Percentiles rank a stretch among this genome's conserved stretches.
Evolutionary conservation across 2,113 vertebrate species (phyloP).

Genomic region (Charina bottae): DNA sequence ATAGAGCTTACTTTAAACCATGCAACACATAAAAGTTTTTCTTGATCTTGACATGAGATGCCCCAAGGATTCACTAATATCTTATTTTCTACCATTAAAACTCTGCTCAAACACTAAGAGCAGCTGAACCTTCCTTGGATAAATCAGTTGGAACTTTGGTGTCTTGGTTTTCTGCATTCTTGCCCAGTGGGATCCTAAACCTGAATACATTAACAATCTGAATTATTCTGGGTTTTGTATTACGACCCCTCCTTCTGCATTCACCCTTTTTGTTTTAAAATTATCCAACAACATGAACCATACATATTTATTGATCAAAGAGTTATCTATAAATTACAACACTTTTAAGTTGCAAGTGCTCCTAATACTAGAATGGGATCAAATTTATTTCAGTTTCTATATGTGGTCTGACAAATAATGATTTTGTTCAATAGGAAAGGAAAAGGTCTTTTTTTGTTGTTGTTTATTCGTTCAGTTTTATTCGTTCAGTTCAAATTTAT

Average conservation of each 20-base stretch:
- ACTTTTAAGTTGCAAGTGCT: neutral
- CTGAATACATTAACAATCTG: neutral
- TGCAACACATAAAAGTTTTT: neutral
- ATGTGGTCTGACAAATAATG: neutral
- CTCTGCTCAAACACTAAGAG: neutral
- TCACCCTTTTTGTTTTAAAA: neutral
- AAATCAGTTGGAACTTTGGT: neutral
- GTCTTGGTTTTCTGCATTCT: neutral
- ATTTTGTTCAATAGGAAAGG: neutral
- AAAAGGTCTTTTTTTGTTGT: too few relatives aligned
- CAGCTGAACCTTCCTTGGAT: neutral
- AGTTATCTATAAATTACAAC: neutral
- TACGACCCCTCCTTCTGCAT: neutral
- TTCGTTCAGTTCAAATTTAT: neutral
- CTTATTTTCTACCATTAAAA: neutral
- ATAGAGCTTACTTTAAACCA: neutral
- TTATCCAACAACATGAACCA: neutral
- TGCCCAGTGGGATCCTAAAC: neutral
- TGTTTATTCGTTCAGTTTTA: too few relatives aligned
- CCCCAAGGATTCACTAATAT: neutral
- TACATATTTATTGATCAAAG: neutral
- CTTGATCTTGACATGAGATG: neutral
- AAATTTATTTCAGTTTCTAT: neutral
- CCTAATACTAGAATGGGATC: too few relatives aligned
- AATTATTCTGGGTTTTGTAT: neutral